A percentile compares a stretch with the other conserved stretches of the same genome.
Evolutionary conservation across 2,113 vertebrate species (phyloP).

Genomic region (Syngnathus floridae): DNA sequence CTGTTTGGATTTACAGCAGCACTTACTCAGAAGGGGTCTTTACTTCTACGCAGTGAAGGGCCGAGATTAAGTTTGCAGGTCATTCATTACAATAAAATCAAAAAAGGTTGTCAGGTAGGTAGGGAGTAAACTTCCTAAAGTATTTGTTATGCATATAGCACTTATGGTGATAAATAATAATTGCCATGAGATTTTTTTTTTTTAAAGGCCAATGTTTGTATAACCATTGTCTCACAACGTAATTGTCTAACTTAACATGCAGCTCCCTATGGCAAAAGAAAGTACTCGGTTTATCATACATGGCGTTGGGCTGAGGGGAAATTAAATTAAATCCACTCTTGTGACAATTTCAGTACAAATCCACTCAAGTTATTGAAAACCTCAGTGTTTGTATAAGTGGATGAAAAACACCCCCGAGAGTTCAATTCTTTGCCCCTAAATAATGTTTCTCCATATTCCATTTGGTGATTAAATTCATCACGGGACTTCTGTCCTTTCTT

Average conservation of each 20-base stretch:
- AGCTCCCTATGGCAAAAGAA: slow-evolving; percentile 26
- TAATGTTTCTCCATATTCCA: slow-evolving; percentile 37
- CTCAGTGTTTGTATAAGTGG: slow-evolving; percentile 48
- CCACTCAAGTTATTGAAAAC: slow-evolving; percentile 47
- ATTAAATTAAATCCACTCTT: slow-evolving; percentile 47
- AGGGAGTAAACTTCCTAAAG: slow-evolving; percentile 13
- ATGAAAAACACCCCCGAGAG: slow-evolving; percentile 32
- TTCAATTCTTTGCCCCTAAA: slow-evolving; percentile 33
- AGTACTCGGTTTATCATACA: slow-evolving; percentile 39
- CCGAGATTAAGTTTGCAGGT: neutral
- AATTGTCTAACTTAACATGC: slow-evolving; percentile 61
- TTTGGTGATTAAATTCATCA: slow-evolving; percentile 41
- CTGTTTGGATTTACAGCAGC: slow-evolving; percentile 29
- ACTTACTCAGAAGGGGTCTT: slow-evolving; percentile 9
- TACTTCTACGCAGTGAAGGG: slow-evolving; percentile 6
- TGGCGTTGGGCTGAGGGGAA: slow-evolving; percentile 27
- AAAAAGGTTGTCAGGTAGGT: neutral
- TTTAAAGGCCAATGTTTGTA: slow-evolving; percentile 54
- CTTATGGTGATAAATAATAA: slow-evolving; percentile 21
- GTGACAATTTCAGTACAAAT: slow-evolving; percentile 53
- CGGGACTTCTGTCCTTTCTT: slow-evolving; percentile 14
- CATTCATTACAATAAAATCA: slow-evolving; percentile 11
- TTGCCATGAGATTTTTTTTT: slow-evolving; percentile 47
- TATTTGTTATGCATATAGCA: slow-evolving; percentile 31
- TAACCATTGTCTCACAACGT: slow-evolving; percentile 60